Evolutionary conservation across 2,888 invertebrate species (phyloP).

Genomic region (Drosophila lutescens): DNA sequence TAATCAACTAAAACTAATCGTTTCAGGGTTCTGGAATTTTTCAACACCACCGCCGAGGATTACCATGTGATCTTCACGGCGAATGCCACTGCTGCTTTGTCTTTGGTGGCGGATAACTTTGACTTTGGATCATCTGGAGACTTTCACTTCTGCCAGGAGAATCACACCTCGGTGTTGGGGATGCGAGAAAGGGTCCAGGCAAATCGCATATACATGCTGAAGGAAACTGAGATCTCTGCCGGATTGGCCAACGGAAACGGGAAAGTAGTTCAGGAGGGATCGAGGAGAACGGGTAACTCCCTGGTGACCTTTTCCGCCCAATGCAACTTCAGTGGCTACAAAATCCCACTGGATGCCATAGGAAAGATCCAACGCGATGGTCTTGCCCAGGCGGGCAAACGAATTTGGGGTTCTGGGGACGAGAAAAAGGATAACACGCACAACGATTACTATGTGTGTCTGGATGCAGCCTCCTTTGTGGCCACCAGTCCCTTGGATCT

Average conservation of each 20-base stretch:
- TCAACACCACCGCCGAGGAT: conserved; percentile 91
- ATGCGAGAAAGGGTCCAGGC: conserved; percentile 92
- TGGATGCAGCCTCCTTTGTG: conserved; percentile 94
- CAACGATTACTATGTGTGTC: conserved; percentile 88
- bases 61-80: conserved; percentile 97
- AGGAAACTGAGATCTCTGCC: conserved; percentile 86
- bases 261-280: too few species aligned
- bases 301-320: conserved; percentile 95
- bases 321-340: conserved; percentile 97
- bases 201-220: conserved; percentile 86
- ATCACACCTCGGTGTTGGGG: conserved; percentile 97
- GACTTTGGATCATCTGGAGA: conserved; percentile 85
- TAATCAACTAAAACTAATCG: neutral
- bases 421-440: too few species aligned
- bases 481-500: conserved; percentile 92
- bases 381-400: conserved; percentile 80
- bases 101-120: conserved; percentile 93
- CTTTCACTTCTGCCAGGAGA: conserved; percentile 93
- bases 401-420: conserved; percentile 48
- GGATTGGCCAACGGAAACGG: neutral
- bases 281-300: conserved; percentile 83
- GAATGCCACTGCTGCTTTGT: conserved; percentile 95
- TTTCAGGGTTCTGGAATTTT: conserved; percentile 91
- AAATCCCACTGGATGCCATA: conserved; percentile 93
- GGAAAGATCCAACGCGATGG: conserved; percentile 88